Base-by-base conservation (phyloP, 2,888 invertebrate genomes). In the Dioctria linearis region DNA sequence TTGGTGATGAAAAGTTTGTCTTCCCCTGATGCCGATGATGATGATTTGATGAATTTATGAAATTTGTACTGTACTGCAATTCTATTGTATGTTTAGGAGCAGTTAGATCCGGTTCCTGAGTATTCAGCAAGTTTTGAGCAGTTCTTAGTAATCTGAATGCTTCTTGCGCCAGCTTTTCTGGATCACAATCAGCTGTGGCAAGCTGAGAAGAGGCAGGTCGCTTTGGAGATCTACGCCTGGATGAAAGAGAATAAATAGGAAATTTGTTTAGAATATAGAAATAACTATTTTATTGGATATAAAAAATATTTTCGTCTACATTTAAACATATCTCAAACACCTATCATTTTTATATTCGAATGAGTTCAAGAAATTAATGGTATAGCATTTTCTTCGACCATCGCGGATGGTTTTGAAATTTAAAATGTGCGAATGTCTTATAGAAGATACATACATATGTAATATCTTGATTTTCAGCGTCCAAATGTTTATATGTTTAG, bases 141-240 rank as follows among this genome's bases (percentile, higher is more conserved):
- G 93, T 93, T 82, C 93, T 90, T 84, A 92, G 90, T 81, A 93
- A 88, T 79, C 93, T 90, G 84, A 92, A 93, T 2, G 93, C 93
- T 87, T 93, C 93, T 85, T 92, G 92, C 0, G 92, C 91, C 40
- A 93, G 87, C 86, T 93, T 93, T 82, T 93, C 92, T 2, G 92
- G 92, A 84, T 91, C 90, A 40, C 91, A 87, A 83, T 91, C 91
- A 73, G 91, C 90, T 37, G 75, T 66, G n/a, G 73, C 49, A 59
- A 80, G 66, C 63, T 73, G 75, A 37, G 79, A 79, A 73, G 75
- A 39, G 40, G 80, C 78, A 13, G 79, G 42, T 51, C 80, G 73
- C 80, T 83, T 83, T 43, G 83, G 83, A 66, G 83, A 81, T 59
- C 84, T 80, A 40, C 82, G 82, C 83, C 83, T 84, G 61, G 8